Evolutionary conservation across 1,140 invertebrate genomes (phyloP), one percentile per base, ranked within the genome.

Genomic region (Polypedilum vanderplanki): DNA sequence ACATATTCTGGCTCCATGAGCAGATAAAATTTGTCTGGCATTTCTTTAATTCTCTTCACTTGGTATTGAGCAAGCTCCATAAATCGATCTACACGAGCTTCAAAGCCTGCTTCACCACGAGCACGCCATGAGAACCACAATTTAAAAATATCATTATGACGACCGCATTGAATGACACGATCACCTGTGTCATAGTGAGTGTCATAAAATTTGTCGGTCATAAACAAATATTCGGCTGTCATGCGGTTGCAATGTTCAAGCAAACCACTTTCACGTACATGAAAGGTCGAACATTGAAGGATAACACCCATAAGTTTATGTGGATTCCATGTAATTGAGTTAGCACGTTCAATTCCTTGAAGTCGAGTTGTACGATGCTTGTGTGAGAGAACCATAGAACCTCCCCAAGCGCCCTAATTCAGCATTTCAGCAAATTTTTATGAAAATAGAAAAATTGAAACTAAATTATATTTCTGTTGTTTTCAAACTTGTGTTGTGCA

Each of bases 281-380:
- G 80, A 78, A 96, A 92, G 7, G 93, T 81, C 0, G 94, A 94
- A 81, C 94, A 97, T 79, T 98, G 96, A 9, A 97, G 84, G 0
- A 93, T 92, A 3, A 88, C 92, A 1, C 94, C 94, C 18, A 95
- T 87, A 86, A 96, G 90, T 81, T 97, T 97, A 80, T 98, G 95
- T 0, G 94, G 94, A 85, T 98, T 97, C 95, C 95, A 97, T 0
- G 93, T 88, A 74, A 97, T 85, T 0, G 94, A 97, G 81, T 97
- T 87, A 7, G 84, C 83, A 33, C 83, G 76, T 57, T 80, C 77
- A 20, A 82, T 70, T 0, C 81, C 80, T 0, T 74, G 74, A 2
- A 83, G 24, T n/a, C 81, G 41, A 40, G 91, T 90, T 0, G 75
- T 75, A 5, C 78, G 77, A 74, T 82, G 41, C 57, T 80, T 78